phyloP scores from a whole-genome alignment of 1,140 invertebrate genomes.

The Acromyrmex charruanus region DNA sequence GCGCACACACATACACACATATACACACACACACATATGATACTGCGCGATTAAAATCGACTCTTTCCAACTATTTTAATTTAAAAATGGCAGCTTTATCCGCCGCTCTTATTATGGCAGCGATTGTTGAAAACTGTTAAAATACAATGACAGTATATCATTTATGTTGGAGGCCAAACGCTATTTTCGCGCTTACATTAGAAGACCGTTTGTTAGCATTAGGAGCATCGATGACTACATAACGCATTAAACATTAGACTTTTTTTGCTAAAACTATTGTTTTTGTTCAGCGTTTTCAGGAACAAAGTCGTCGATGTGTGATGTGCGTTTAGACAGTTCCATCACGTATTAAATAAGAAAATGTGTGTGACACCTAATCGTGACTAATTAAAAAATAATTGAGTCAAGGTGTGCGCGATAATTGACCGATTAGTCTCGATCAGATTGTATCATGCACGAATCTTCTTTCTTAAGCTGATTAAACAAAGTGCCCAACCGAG shows the following conservation, averaged over 20 bases:
- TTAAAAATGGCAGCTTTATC: slow-evolving; percentile 53
- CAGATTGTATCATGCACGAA: slow-evolving; percentile 26
- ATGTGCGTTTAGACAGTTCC: slow-evolving; percentile 18
- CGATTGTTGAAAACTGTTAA: slow-evolving; percentile 9
- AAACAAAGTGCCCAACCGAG: slow-evolving; percentile 34
- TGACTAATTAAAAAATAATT: slow-evolving; percentile 28
- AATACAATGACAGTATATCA: slow-evolving; percentile 22
- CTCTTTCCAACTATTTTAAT: slow-evolving; percentile 61
- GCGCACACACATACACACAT: background rate
- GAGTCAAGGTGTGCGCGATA: slow-evolving; percentile 22
- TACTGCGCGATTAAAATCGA: slow-evolving; percentile 42
- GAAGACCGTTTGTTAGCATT: slow-evolving; percentile 42
- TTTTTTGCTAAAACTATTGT: slow-evolving; percentile 24
- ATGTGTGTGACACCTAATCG: slow-evolving; percentile 14
- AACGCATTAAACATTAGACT: slow-evolving; percentile 31
- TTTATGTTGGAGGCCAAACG: slow-evolving; percentile 44
- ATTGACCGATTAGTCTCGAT: slow-evolving; percentile 38
- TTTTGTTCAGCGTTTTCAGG: slow-evolving; percentile 36
- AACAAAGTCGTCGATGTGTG: slow-evolving; percentile 12
- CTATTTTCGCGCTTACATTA: slow-evolving; percentile 25
- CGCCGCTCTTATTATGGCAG: slow-evolving; percentile 18
- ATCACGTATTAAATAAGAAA: slow-evolving; percentile 47
- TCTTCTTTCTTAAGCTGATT: slow-evolving; percentile 37
- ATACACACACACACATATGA: background rate
- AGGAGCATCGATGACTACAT: slow-evolving; percentile 16